Conservation (phyloP, 2,113 vertebrate species). For the Speoplatyrhinus poulsoni region DNA sequence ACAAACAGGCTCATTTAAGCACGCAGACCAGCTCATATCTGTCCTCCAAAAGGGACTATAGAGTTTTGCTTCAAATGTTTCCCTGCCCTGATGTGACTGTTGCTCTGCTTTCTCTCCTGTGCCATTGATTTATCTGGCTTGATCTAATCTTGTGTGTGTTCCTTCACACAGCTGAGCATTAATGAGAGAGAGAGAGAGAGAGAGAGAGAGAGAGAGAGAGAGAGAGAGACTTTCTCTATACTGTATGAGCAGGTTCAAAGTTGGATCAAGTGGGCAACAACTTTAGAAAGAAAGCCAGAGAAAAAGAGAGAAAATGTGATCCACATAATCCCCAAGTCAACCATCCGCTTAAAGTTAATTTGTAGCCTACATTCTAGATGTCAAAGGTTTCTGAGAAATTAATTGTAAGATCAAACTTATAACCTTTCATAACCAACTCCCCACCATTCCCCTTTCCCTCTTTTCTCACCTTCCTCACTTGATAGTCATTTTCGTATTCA, state of each 20-base stretch:
- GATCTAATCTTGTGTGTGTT: conserved; percentile 63
- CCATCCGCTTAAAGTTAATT: conserved; percentile 36
- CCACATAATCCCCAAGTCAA: conserved; percentile 33
- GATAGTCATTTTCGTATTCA: conserved; percentile 16
- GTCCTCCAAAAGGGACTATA: conserved; percentile 29
- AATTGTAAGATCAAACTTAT: conserved; percentile 41
- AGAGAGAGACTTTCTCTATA: conserved; percentile 42
- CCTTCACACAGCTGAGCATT: conserved; percentile 60
- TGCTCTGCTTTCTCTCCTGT: conserved; percentile 36
- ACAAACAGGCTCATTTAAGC: neutral
- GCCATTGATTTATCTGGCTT: conserved; percentile 67
- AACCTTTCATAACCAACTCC: conserved; percentile 1
- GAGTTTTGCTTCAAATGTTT: conserved; percentile 18
- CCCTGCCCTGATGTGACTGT: conserved; percentile 50
- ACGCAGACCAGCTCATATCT: neutral
- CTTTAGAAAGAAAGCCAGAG: neutral
- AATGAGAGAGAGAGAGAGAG: conserved; percentile 52
- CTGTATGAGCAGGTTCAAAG: conserved; percentile 38
- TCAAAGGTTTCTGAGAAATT: conserved; percentile 32
- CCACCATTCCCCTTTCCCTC: conserved; percentile 5
- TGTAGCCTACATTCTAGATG: conserved; percentile 26
- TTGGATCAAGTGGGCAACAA: conserved; percentile 35
- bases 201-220: conserved; percentile 24
- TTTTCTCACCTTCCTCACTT: conserved; percentile 22
- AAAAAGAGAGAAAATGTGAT: conserved; percentile 5